phyloP scores from a whole-genome alignment of 2,797 vertebrate species.

The Perodicticus potto region DNA sequence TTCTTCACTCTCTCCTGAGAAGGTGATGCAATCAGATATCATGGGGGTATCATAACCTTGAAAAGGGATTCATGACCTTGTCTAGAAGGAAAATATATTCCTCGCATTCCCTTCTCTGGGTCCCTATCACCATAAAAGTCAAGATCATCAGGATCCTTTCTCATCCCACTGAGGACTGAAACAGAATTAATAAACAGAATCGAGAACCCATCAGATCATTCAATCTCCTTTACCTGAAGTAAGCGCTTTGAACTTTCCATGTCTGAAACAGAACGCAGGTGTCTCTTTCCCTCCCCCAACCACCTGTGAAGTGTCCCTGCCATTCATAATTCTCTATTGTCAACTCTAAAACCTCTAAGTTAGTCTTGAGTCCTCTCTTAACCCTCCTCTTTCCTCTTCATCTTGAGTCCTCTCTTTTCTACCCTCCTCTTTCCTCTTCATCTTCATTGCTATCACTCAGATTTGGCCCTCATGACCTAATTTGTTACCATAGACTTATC shows the following conservation, averaged over 20 bases:
- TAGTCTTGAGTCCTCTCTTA: background rate
- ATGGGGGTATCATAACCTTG: background rate
- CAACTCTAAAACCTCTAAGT: background rate
- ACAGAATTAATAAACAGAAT: constrained; percentile 9
- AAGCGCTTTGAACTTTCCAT: background rate
- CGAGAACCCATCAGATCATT: constrained; percentile 30
- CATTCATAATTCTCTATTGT: background rate
- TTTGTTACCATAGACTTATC: background rate
- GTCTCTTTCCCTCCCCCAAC: background rate
- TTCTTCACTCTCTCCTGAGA: constrained; percentile 17
- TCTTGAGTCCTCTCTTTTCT: background rate
- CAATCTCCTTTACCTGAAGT: background rate
- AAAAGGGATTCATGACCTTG: background rate
- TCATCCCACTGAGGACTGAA: background rate
- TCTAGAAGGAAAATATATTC: background rate
- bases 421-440: background rate
- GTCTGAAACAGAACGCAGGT: background rate
- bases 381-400: background rate
- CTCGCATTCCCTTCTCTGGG: background rate
- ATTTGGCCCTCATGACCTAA: background rate
- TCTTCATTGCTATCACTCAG: background rate
- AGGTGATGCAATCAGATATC: background rate
- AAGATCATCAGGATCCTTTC: background rate
- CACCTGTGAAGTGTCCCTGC: background rate
- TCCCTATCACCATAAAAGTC: background rate